Percentiles rank a stretch among this genome's conserved stretches.
phyloP scores from a whole-genome alignment of 37 sponge, comb jelly and placozoan species.

The Cladorhizidae sp. region DNA sequence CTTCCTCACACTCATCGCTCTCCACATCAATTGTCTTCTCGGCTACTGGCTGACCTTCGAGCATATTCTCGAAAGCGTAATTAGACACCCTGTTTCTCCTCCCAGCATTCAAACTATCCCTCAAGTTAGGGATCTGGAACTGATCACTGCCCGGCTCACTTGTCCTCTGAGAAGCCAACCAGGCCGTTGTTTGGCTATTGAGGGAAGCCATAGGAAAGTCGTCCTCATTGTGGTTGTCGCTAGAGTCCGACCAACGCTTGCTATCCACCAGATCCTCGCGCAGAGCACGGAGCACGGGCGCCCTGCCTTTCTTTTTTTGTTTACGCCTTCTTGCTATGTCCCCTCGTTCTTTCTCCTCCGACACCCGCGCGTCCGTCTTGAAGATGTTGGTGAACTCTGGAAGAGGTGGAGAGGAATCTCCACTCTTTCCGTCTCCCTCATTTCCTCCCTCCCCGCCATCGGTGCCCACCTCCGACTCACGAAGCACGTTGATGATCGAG shows the following conservation, averaged over 20 bases:
- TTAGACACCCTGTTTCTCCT: neutral
- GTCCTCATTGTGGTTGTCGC: neutral
- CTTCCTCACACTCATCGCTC: neutral
- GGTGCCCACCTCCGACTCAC: neutral
- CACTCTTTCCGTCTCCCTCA: neutral
- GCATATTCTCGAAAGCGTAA: neutral
- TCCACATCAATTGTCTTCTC: neutral
- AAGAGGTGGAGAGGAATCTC: no score
- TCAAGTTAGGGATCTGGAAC: conserved; percentile 3
- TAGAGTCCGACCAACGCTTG: neutral
- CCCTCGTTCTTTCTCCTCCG: neutral
- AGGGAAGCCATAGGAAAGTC: neutral
- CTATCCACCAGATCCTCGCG: neutral
- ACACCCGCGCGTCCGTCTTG: neutral
- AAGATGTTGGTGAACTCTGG: neutral
- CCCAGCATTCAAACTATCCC: conserved; percentile 3
- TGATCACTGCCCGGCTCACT: neutral
- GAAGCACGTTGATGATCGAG: conserved; percentile 11
- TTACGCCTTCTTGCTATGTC: neutral
- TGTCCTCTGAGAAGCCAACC: neutral
- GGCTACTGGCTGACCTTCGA: neutral
- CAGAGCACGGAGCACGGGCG: neutral
- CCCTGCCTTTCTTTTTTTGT: no score
- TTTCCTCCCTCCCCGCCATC: neutral
- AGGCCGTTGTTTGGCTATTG: neutral